Evolutionary conservation across 1,140 invertebrate genomes (phyloP), one percentile per base, ranked within the genome.

Genomic region (Pseudomyrmex gracilis): DNA sequence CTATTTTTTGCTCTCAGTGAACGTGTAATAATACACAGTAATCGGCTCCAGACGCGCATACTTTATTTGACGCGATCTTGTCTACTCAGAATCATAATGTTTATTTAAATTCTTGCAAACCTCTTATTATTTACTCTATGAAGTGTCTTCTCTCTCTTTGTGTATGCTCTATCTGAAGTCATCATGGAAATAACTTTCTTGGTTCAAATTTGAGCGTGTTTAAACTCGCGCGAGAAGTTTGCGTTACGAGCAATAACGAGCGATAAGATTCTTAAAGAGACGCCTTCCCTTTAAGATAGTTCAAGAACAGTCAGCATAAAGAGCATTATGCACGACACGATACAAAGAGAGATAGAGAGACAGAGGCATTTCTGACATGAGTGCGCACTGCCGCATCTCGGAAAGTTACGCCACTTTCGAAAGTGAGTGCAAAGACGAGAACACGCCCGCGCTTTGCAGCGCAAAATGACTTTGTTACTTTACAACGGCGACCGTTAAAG

Each of bases 401-500:
- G 49, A 77, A 77, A 77, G 74, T 68, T 55, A n/a, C 47, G 17
- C 9, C 24, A n/a, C 10, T 51, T 4, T 66, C 24, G 24, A 53
- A 7, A 63, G 5, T 45, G 34, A 68, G 49, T 45, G 5, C 34
- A 34, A 34, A 34, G 34, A 57, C 49, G 17, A 68, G 49, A 49
- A 20, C n/a, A n/a, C 74, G 61, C n/a, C 13, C 67, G 57, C 55
- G 43, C 15, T 12, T 53, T 1, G 47, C 20, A 9, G 34, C 66
- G 13, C 13, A 43, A 13, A 77, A 68, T 68, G 63, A 68, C 63
- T 67, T 77, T 77, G 51, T 68, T 77, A 77, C 17, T 77, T 77
- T 17, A 45, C 43, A 34, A 68, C 43, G 17, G 45, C 34, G 24
- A n/a, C 17, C 34, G 24, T 53, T 43, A 45, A 77, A 68, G 49